Evolutionary conservation across 2,797 vertebrate genomes (phyloP), one percentile per base, ranked within the genome.

Genomic region (Heterohyrax brucei): DNA sequence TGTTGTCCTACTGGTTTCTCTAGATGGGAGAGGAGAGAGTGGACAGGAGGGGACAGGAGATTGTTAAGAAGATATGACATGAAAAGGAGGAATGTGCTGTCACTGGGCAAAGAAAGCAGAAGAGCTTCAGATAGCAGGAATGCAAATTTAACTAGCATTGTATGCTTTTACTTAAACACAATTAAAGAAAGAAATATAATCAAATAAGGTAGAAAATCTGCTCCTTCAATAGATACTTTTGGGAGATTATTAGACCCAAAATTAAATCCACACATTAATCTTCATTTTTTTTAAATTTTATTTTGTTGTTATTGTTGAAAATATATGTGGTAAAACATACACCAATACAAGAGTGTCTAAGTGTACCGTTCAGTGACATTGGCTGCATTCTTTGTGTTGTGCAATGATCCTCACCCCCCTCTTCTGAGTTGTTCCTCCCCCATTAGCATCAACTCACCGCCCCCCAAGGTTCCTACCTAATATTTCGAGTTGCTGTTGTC

Each of bases 271-370:
- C 26, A 26, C 7, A 59, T 53, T 59, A 91, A 94, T 44, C 26
- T 76, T 90, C 80, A 48, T 82, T 90, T 81, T 39, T 90, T 90
- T 81, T 16, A 56, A 39, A 56, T 56, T 56, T 56, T 56, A 56
- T 56, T 56, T 56, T 56, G 53, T 56, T 70, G 13, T n/a, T 30
- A 8, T 18, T 70, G n/a, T 70, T 33, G 28, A 33, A 14, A 33
- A 18, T 33, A 56, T 56, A 56, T 12, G 19, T n/a, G 33, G 14
- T n/a, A 18, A 56, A 56, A 33, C n/a, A 70, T 18, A n/a, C 68
- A 70, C n/a, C n/a, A 70, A 33, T n/a, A 14, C 14, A 70, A 33
- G 4, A 70, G n/a, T 70, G 16, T 33, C 68, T 70, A 33, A 6
- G 14, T 33, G 16, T 33, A 33, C 68, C 16, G 33, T 70, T 30